Percentiles rank a stretch among this genome's conserved stretches.
phyloP scores from a whole-genome alignment of 30 jellyfish, hydroid and myxozoan species.

The Turritopsis rubra region DNA sequence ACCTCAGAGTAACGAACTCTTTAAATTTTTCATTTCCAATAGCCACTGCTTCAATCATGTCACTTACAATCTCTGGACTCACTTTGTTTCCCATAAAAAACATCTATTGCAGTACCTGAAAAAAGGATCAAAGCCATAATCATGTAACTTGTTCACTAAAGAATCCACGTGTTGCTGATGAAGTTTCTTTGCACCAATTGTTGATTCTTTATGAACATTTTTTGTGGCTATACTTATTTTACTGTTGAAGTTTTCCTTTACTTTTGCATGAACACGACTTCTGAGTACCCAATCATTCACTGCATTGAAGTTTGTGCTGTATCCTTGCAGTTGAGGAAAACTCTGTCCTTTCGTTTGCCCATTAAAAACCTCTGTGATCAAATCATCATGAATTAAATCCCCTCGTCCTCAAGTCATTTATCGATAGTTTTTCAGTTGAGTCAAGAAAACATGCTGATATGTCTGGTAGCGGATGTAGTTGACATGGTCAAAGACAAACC shows the following conservation, averaged over 20 bases:
- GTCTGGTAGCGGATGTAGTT: too few relatives aligned
- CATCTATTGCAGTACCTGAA: not conserved
- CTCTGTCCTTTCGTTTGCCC: not conserved
- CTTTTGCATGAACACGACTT: not conserved
- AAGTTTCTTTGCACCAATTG: not conserved
- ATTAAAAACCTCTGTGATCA: not conserved
- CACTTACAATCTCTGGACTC: too few relatives aligned
- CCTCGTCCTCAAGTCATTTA: too few relatives aligned
- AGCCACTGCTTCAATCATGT: too few relatives aligned
- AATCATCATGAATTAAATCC: not conserved
- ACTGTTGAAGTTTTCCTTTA: not conserved
- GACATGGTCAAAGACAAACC: too few relatives aligned
- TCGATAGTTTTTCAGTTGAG: too few relatives aligned
- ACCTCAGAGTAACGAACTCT: too few relatives aligned
- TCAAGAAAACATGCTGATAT: too few relatives aligned
- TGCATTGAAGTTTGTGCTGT: not conserved
- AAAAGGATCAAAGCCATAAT: not conserved
- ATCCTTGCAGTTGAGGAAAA: not conserved
- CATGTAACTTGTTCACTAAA: not conserved
- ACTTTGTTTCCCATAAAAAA: not conserved
- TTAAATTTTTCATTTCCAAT: too few relatives aligned
- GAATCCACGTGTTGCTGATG: not conserved
- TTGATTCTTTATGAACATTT: not conserved
- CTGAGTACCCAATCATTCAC: not conserved
- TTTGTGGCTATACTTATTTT: not conserved